phyloP scores from a whole-genome alignment of 2,797 vertebrate genomes.

The Cetoscarus ocellatus region DNA sequence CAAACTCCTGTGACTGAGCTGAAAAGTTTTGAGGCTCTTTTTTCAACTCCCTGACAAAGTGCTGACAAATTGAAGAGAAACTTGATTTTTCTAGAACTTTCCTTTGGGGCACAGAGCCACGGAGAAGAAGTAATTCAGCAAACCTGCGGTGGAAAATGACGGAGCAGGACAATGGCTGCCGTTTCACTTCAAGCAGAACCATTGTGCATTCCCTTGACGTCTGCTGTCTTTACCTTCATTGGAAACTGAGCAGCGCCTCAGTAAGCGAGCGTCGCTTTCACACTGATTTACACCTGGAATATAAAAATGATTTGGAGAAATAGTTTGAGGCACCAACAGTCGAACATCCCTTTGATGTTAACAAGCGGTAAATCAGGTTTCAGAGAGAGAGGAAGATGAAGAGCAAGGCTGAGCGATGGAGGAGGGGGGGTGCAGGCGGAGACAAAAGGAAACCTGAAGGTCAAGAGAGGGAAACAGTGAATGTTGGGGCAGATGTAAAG shows the following conservation, averaged over 20 bases:
- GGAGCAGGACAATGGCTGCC: conserved; percentile 33
- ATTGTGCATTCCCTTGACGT: conserved; percentile 36
- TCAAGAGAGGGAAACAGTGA: conserved; percentile 56
- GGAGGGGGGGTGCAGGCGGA: conserved; percentile 35
- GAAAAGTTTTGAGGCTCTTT: conserved; percentile 20
- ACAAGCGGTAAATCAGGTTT: conserved; percentile 81
- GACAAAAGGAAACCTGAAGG: conserved; percentile 64
- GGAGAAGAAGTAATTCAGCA: conserved; percentile 34
- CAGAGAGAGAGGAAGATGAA: conserved; percentile 73
- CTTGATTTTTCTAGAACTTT: conserved; percentile 10
- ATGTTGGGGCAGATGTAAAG: conserved; percentile 44
- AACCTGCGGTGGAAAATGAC: conserved; percentile 28
- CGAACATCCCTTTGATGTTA: conserved; percentile 80
- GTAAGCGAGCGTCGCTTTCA: conserved; percentile 56
- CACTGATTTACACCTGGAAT: conserved; percentile 80
- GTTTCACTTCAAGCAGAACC: conserved; percentile 21
- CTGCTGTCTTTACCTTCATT: conserved; percentile 53
- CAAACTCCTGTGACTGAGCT: not conserved
- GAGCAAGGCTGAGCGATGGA: conserved; percentile 46
- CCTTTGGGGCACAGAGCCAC: not conserved
- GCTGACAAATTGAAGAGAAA: conserved; percentile 33
- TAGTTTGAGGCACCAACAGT: conserved; percentile 77
- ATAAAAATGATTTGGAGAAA: conserved; percentile 78
- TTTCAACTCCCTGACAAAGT: conserved; percentile 21
- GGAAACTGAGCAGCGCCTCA: conserved; percentile 48